Evolutionary conservation across 2,888 invertebrate genomes (phyloP).

Genomic region (Candidula unifasciata): DNA sequence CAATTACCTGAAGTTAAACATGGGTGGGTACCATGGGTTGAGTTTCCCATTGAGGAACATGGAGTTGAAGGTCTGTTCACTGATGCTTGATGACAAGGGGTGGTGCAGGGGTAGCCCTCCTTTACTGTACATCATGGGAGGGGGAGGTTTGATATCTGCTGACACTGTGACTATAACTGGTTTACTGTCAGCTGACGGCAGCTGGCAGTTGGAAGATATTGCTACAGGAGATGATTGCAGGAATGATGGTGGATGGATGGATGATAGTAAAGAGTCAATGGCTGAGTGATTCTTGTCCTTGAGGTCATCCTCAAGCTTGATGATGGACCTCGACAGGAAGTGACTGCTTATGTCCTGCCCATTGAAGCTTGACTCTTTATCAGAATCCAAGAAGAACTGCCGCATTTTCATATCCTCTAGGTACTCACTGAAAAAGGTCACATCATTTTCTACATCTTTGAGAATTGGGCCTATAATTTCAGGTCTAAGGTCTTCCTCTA

Average conservation of each 20-base stretch:
- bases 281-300: constrained; percentile 6
- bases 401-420: constrained; percentile 49
- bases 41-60: constrained; percentile 60
- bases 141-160: constrained; percentile 33
- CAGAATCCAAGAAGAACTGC: constrained; percentile 23
- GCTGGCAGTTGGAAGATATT: constrained; percentile 3
- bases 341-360: constrained; percentile 9
- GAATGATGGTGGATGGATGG: constrained; percentile 36
- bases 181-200: constrained; percentile 33
- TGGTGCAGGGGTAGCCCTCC: constrained; percentile 55
- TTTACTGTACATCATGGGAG: constrained; percentile 39
- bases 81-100: constrained; percentile 59
- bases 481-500: constrained; percentile 33
- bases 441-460: constrained; percentile 47
- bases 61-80: constrained; percentile 60
- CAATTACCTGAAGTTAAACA: constrained; percentile 57
- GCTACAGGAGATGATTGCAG: constrained; percentile 30
- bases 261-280: not conserved
- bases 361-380: not conserved
- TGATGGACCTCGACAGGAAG: constrained; percentile 41
- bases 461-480: constrained; percentile 48
- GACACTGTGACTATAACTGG: constrained; percentile 48
- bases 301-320: not conserved
- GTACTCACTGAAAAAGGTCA: constrained; percentile 35
- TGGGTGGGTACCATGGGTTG: constrained; percentile 64